Evolutionary conservation across 2,888 invertebrate species (phyloP).

Genomic region (Alentia gelatinosa): DNA sequence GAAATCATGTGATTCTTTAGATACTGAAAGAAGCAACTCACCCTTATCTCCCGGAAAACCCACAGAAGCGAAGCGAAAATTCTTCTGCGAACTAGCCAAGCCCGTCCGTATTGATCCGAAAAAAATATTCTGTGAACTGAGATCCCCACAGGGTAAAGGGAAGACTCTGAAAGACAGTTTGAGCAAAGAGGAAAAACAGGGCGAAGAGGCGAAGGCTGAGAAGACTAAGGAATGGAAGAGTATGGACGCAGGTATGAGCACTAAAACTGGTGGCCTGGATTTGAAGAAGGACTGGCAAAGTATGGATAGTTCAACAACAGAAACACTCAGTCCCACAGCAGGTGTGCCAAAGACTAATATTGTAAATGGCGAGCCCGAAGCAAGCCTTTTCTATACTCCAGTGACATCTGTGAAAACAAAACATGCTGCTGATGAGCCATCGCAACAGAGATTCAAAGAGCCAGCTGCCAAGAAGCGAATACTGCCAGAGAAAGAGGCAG

Average conservation of each 20-base stretch:
- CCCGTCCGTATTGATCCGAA: conserved; percentile 66
- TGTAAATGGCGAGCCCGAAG: conserved; percentile 56
- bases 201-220: conserved; percentile 54
- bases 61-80: conserved; percentile 65
- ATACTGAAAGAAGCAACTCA: conserved; percentile 12
- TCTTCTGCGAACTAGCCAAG: conserved; percentile 66
- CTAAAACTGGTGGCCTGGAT: conserved; percentile 27
- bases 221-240: conserved; percentile 67
- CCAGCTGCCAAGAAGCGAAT: conserved; percentile 17
- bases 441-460: not conserved
- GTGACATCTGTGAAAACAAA: conserved; percentile 70
- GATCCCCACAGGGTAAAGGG: conserved; percentile 6
- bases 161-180: conserved; percentile 29
- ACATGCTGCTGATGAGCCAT: not conserved
- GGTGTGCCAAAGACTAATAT: conserved; percentile 55
- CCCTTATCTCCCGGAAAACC: conserved; percentile 20
- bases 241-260: conserved; percentile 8
- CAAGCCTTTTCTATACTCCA: conserved; percentile 74
- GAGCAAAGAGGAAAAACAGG: conserved; percentile 1
- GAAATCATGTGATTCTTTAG: not conserved
- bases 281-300: conserved; percentile 56
- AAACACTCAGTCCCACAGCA: conserved; percentile 58
- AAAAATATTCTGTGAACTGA: conserved; percentile 37
- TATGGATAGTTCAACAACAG: conserved; percentile 33
- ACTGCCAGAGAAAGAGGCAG: not conserved